Evolutionary conservation across 2,113 vertebrate genomes (phyloP), one percentile per base, ranked within the genome.

Genomic region (Pandion haliaetus): DNA sequence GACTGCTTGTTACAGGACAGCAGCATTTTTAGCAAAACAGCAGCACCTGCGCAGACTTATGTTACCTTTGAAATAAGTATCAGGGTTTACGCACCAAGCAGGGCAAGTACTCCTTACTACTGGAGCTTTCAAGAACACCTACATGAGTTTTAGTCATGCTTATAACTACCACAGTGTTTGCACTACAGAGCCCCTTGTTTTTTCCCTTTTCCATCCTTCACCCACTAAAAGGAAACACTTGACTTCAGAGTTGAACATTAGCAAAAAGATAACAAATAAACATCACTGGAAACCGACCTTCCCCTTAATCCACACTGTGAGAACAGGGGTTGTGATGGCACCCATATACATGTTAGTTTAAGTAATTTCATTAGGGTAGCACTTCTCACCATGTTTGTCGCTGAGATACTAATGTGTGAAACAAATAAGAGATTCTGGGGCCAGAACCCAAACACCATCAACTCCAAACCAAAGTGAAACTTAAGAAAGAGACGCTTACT

Each of bases 401-500:
- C n/a, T n/a, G n/a, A n/a, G n/a, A n/a, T n/a, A n/a, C n/a, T n/a
- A n/a, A n/a, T n/a, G n/a, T n/a, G n/a, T n/a, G n/a, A n/a, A 88
- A 73, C 12, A 67, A 44, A 36, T 3, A 47, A 45, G 34, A 70
- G 12, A 12, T 67, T 71, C 69, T 57, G 21, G 14, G 9, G 10
- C 20, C 79, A 82, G 62, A 69, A 61, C 1, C 4, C 24, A n/a
- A 69, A 69, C 7, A 50, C 11, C 38, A 70, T 20, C 23, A 58
- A 93, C 17, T 19, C 5, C 26, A 62, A 82, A 87, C 13, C 32
- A 20, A 82, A 76, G 20, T 3, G 17, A 91, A 82, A 58, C 6
- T 72, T 74, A 63, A 55, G 42, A n/a, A 62, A 90, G 47, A 26
- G 40, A 6, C 32, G 98, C 98, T 98, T 97, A 99, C 98, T 98